phyloP scores from a whole-genome alignment of 2,888 invertebrate species.

The Drosophila colorata region DNA sequence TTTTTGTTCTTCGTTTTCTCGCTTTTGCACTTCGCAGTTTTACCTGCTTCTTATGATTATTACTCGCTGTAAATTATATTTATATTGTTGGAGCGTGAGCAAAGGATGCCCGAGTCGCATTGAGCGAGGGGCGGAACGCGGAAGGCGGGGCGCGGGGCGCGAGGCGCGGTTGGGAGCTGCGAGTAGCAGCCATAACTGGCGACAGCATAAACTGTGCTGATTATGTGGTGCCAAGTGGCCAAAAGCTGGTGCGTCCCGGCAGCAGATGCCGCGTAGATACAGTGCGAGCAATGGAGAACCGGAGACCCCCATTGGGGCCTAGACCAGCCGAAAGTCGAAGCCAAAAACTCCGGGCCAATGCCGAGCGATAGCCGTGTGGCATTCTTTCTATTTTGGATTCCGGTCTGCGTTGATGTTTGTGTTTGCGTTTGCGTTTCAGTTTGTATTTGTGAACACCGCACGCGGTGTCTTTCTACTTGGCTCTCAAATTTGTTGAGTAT shows the following conservation, averaged over 20 bases:
- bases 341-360: slow-evolving; percentile 15
- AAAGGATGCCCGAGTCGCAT: slow-evolving; percentile 31
- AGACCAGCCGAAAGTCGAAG: slow-evolving; percentile 15
- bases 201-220: slow-evolving; percentile 70
- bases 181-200: slow-evolving; percentile 39
- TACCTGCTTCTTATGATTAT: slow-evolving; percentile 72
- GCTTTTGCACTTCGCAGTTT: slow-evolving; percentile 49
- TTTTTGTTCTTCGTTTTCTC: slow-evolving; percentile 3
- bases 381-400: background rate
- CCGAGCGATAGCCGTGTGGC: slow-evolving; percentile 12
- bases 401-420: background rate
- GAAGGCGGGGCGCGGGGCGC: background rate
- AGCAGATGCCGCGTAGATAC: slow-evolving; percentile 36
- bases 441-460: slow-evolving; percentile 13
- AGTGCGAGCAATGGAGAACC: slow-evolving; percentile 22
- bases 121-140: background rate
- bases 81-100: slow-evolving; percentile 67
- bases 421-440: slow-evolving; percentile 3
- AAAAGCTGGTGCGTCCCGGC: slow-evolving; percentile 23
- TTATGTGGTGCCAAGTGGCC: slow-evolving; percentile 64
- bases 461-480: slow-evolving; percentile 40
- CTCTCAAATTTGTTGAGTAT: slow-evolving; percentile 60
- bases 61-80: slow-evolving; percentile 70
- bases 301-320: slow-evolving; percentile 10
- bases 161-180: background rate